Conservation (phyloP, 2,888 invertebrate genomes). For the Hipparchia sbordonii region DNA sequence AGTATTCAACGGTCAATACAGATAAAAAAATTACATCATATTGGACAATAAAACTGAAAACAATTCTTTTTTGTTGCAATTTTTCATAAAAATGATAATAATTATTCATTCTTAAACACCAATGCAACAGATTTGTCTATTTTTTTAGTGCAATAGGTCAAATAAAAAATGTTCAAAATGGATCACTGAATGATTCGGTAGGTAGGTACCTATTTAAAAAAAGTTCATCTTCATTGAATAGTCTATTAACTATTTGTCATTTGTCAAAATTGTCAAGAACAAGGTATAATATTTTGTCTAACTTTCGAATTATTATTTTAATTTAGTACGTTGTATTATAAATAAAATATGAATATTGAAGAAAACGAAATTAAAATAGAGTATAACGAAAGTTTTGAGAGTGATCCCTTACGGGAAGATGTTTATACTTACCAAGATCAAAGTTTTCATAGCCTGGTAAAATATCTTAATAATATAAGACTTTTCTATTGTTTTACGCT, state of each 20-base stretch:
- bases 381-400: constrained; percentile 49
- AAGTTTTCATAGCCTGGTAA: neutral
- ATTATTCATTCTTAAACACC: neutral
- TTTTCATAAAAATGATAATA: too few relatives aligned
- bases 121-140: neutral
- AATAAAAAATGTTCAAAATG: too few relatives aligned
- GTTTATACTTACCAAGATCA: neutral
- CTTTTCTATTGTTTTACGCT: too few relatives aligned
- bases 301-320: neutral
- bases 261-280: too few relatives aligned
- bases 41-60: neutral
- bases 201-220: too few relatives aligned
- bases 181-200: neutral
- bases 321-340: too few relatives aligned
- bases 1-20: neutral
- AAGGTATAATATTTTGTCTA: neutral
- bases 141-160: neutral
- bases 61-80: too few relatives aligned
- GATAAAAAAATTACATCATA: neutral
- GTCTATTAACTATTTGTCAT: too few relatives aligned
- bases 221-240: too few relatives aligned
- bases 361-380: constrained; percentile 59
- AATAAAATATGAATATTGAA: neutral
- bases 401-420: constrained; percentile 48
- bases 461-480: too few relatives aligned